These are phyloP conservation scores for Dendroctonus ponderosae DNA, from an alignment of 1,140 invertebrate species.

Conservation along the genomic window DNA sequence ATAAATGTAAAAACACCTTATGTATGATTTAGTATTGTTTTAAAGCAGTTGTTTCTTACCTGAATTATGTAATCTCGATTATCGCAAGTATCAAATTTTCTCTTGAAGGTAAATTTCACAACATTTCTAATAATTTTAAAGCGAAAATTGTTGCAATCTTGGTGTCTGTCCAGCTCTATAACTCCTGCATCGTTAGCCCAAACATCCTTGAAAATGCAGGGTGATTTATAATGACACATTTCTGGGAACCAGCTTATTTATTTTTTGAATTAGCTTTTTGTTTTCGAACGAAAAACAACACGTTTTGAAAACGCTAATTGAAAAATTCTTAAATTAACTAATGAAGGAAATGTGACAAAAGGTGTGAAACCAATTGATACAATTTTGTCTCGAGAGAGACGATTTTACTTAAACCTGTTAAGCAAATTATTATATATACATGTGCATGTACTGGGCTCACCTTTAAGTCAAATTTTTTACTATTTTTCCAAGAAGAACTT, in stretches of 20 bases:
- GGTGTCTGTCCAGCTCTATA: slow-evolving; percentile 68
- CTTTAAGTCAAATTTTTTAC: slow-evolving; percentile 52
- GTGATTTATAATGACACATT: too few species aligned
- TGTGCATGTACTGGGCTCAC: background rate
- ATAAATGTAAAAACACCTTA: too few species aligned
- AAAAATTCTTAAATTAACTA: too few species aligned
- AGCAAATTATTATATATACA: too few species aligned
- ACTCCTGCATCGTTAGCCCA: slow-evolving; percentile 68
- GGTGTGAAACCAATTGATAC: background rate
- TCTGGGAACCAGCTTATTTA: too few species aligned
- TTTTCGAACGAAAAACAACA: too few species aligned
- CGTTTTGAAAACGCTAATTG: too few species aligned
- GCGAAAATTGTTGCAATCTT: slow-evolving; percentile 76
- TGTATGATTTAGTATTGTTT: slow-evolving; percentile 1
- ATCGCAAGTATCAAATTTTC: slow-evolving; percentile 92
- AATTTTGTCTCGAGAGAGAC: background rate
- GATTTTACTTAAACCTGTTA: too few species aligned
- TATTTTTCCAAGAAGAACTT: slow-evolving; percentile 52
- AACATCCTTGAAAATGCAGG: slow-evolving; percentile 62
- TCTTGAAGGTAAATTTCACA: slow-evolving; percentile 70
- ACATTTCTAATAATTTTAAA: slow-evolving; percentile 57
- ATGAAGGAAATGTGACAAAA: background rate
- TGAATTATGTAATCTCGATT: slow-evolving; percentile 84
- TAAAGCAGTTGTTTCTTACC: slow-evolving; percentile 52
- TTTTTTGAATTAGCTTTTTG: too few species aligned